Conservation (phyloP, 2,888 invertebrate species). For the Drepanosiphum platanoidis region DNA sequence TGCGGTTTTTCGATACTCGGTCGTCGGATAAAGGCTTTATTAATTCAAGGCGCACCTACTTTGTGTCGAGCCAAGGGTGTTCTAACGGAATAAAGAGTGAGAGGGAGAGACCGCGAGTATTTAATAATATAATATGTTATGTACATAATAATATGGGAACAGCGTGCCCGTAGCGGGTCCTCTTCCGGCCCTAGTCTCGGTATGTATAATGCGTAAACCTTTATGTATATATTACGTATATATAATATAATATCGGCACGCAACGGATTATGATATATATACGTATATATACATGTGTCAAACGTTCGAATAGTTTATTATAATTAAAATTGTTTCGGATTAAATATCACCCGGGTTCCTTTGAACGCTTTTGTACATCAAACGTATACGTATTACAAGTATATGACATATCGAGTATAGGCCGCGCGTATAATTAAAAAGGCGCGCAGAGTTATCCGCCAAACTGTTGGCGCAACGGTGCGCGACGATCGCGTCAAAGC, state of each 20-base stretch:
- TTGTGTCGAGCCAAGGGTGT: not conserved
- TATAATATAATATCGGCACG: not conserved
- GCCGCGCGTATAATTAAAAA: not conserved
- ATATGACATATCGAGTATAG: too few relatives aligned
- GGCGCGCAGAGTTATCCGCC: too few relatives aligned
- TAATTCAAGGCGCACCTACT: not conserved
- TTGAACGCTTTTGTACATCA: not conserved
- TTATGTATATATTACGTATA: not conserved
- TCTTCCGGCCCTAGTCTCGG: not conserved
- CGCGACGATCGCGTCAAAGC: too few relatives aligned
- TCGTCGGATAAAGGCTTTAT: not conserved
- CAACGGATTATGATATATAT: too few relatives aligned
- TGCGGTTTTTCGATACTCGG: too few relatives aligned
- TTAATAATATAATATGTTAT: too few relatives aligned
- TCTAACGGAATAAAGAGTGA: not conserved
- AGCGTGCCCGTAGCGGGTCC: not conserved
- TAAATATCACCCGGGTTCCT: not conserved
- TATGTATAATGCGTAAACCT: too few relatives aligned
- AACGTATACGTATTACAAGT: too few relatives aligned
- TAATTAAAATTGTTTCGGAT: not conserved
- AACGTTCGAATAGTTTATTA: not conserved
- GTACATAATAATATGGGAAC: too few relatives aligned
- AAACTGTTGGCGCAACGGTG: too few relatives aligned
- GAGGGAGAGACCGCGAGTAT: too few relatives aligned
- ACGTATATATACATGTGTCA: too few relatives aligned